Evolutionary conservation across 2,888 invertebrate species (phyloP).

Genomic region (Ceramica pisi): DNA sequence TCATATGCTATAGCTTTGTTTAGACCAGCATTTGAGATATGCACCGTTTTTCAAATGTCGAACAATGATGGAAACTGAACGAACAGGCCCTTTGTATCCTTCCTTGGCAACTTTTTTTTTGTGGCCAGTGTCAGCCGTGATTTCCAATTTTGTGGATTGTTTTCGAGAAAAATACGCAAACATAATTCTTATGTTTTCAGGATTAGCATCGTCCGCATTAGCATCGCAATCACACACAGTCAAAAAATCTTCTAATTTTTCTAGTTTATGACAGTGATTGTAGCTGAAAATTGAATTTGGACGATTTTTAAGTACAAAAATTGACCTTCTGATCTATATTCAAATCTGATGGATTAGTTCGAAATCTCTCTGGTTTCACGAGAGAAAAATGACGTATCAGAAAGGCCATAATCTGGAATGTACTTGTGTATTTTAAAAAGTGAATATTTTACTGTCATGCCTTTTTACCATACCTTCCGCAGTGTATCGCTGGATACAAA

Average conservation of each 20-base stretch:
- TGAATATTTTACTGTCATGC: too few species aligned
- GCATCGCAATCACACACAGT: too few species aligned
- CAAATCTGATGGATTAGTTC: not conserved
- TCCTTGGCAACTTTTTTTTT: slow-evolving; percentile 75
- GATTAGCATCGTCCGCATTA: too few species aligned
- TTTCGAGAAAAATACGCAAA: not conserved
- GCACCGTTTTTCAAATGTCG: slow-evolving; percentile 80
- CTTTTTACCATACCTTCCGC: not conserved
- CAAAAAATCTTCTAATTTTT: too few species aligned
- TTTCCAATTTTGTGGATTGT: not conserved
- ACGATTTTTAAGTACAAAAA: not conserved
- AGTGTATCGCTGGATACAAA: slow-evolving; percentile 8
- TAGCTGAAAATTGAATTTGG: too few species aligned
- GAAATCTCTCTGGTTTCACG: not conserved
- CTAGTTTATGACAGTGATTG: too few species aligned
- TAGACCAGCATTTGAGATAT: slow-evolving; percentile 76
- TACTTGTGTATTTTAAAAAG: not conserved
- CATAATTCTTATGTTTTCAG: too few species aligned
- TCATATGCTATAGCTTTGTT: slow-evolving; percentile 83
- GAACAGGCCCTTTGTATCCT: slow-evolving; percentile 75
- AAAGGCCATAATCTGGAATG: not conserved
- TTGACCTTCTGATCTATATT: not conserved
- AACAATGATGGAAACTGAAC: slow-evolving; percentile 76
- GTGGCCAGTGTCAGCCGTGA: not conserved
- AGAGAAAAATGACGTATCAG: not conserved